Percentiles rank a stretch among this genome's conserved stretches.
phyloP scores from a whole-genome alignment of 2,888 invertebrate species.

The Mechanitis mazaeus region DNA sequence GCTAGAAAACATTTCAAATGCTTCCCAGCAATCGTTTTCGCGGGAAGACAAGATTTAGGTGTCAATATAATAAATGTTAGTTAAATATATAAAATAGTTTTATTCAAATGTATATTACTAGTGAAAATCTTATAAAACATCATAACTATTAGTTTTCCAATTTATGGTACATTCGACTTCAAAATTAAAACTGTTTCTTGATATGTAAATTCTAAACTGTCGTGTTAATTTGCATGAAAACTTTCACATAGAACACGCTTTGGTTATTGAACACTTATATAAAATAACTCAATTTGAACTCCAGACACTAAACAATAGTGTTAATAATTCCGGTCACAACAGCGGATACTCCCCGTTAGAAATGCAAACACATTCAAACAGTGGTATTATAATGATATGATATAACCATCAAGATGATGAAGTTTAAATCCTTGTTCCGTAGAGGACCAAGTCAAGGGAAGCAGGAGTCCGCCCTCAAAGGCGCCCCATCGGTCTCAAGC shows the following conservation, averaged over 20 bases:
- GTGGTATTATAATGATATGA: conserved; percentile 61
- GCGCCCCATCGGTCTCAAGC: conserved; percentile 80
- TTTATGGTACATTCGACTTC: background rate
- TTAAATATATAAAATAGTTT: too few species aligned
- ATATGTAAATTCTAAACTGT: conserved; percentile 2
- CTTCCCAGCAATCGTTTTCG: too few species aligned
- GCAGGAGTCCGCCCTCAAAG: conserved; percentile 73
- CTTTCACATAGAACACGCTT: conserved; percentile 1
- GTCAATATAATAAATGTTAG: too few species aligned
- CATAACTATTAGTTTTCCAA: too few species aligned
- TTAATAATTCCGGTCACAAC: conserved; percentile 35
- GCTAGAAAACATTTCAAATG: too few species aligned
- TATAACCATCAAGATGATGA: conserved; percentile 84
- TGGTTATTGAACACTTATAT: too few species aligned
- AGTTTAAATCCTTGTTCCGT: conserved; percentile 94
- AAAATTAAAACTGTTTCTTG: background rate
- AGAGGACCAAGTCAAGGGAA: conserved; percentile 84
- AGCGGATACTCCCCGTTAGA: conserved; percentile 34
- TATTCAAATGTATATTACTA: too few species aligned
- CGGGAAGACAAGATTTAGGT: too few species aligned
- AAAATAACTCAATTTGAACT: conserved; percentile 12
- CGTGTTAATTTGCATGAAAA: background rate
- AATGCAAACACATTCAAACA: conserved; percentile 50
- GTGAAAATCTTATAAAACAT: too few species aligned
- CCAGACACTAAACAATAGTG: conserved; percentile 27